These are phyloP conservation scores for Calephelis virginiensis DNA, from an alignment of 1,140 invertebrate genomes.

Conservation along the genomic window DNA sequence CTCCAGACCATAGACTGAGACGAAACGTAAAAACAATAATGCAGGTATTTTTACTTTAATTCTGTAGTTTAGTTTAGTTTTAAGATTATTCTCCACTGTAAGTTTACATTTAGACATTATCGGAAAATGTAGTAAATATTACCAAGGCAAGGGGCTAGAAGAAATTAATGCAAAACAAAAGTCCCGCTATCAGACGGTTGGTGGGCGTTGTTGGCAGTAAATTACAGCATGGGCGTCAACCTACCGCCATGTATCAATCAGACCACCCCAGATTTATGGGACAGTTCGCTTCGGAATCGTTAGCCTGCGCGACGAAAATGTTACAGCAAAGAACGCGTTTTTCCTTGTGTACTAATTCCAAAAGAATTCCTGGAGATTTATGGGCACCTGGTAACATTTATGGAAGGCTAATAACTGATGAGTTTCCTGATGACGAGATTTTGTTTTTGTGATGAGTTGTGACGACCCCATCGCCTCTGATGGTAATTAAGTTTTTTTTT, in stretches of 20 bases:
- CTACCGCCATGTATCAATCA: slow-evolving; percentile 79
- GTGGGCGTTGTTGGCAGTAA: slow-evolving; percentile 71
- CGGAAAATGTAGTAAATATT: slow-evolving; percentile 28
- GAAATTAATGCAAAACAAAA: slow-evolving; percentile 78
- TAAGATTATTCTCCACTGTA: too few species aligned
- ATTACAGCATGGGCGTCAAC: slow-evolving; percentile 79
- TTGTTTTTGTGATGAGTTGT: too few species aligned
- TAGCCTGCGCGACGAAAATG: slow-evolving; percentile 72
- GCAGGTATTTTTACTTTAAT: too few species aligned
- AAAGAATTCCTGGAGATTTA: slow-evolving; percentile 5
- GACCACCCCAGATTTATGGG: slow-evolving; percentile 71
- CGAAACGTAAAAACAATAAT: too few species aligned
- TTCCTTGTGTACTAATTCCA: slow-evolving; percentile 23
- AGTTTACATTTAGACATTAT: slow-evolving; percentile 2
- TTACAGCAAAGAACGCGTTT: slow-evolving; percentile 26
- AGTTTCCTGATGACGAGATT: too few species aligned
- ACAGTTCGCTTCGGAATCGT: slow-evolving; percentile 74
- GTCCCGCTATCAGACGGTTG: slow-evolving; percentile 58
- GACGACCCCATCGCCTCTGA: too few species aligned
- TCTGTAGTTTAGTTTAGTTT: too few species aligned
- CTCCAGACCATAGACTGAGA: too few species aligned
- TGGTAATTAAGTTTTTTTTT: too few species aligned
- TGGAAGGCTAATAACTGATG: too few species aligned
- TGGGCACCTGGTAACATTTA: slow-evolving; percentile 12
- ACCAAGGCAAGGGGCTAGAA: slow-evolving; percentile 45